Base-by-base conservation (phyloP, 2,888 invertebrate species). In the Hypercompe scribonia region DNA sequence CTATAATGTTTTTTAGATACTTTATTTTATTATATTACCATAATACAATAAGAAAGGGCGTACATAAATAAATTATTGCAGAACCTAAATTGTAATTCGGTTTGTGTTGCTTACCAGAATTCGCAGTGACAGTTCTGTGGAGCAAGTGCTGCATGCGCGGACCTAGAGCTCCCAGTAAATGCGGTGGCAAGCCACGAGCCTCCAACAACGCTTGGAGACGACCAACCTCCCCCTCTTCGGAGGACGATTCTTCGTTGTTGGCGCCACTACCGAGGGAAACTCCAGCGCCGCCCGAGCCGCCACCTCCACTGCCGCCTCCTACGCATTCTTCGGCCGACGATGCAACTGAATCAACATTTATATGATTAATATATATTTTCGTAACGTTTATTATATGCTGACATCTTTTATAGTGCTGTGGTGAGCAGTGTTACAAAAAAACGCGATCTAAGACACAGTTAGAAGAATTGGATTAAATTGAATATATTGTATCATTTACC, bases 141-240 rank as follows among this genome's bases (percentile, higher is more conserved):
- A 99, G 95, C 74, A 99, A 96, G 90, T 99, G 99, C 90, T 99
- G 99, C 99, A 99, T 99, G 71, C 99, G 97, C 68, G 99, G 99
- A 0, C 99, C 99, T 72, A 99, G 96, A 2, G 99, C 99, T 54
- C 99, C 99, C 87, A 99, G 98, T 78, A 99, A 96, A 91, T 99
- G 99, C 24, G 99, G 99, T n/a, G 99, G 99, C 83, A 99, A 93
- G 39, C 99, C 99, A 82, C 99, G 96, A 24, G 99, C 98, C 94
- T 99, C 99, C 71, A 99, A 96, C 85, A 99, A 95, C 36, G 99
- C 99, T 93, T 99, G 99, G 75, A 99, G 96, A 68, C 99, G 97
- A 61, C 99, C 99, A 90, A 99, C 99, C 94, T 99, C 99, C 86
- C 98, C 98, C 91, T 99, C 99, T 94, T 99, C 99, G 3, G 94